phyloP scores from a whole-genome alignment of 2,797 vertebrate genomes.

The Dryobates pubescens region DNA sequence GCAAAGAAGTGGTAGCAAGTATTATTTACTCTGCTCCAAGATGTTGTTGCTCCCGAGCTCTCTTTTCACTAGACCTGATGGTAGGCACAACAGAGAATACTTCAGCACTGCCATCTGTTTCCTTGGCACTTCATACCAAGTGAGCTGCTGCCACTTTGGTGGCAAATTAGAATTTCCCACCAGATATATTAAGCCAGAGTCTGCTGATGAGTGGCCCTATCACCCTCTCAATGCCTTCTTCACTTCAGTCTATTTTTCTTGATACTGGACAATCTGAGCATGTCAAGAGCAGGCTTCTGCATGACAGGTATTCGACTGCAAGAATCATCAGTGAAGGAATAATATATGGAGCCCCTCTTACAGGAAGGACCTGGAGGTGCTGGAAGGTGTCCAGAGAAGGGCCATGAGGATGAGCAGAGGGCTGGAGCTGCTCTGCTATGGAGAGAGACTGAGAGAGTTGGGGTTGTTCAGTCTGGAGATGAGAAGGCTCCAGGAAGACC shows the following conservation, averaged over 20 bases:
- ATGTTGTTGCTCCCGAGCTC: conserved; percentile 57
- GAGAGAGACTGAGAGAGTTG: too few relatives aligned
- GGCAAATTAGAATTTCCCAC: conserved; percentile 38
- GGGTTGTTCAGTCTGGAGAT: too few relatives aligned
- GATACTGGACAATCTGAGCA: background rate
- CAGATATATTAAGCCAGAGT: conserved; percentile 31
- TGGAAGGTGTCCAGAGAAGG: too few relatives aligned
- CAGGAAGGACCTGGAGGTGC: too few relatives aligned
- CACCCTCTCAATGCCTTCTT: background rate
- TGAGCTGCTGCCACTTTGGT: conserved; percentile 22
- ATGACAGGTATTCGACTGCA: background rate
- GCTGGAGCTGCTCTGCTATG: too few relatives aligned
- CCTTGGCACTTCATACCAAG: conserved; percentile 48
- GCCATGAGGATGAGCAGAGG: too few relatives aligned
- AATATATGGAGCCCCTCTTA: background rate
- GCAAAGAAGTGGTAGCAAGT: background rate
- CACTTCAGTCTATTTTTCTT: background rate
- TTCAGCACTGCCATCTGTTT: conserved; percentile 70
- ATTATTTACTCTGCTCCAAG: conserved; percentile 53
- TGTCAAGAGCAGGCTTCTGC: background rate
- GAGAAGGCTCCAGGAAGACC: too few relatives aligned
- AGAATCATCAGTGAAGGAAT: background rate
- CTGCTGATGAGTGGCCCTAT: conserved; percentile 2
- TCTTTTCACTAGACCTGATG: conserved; percentile 63
- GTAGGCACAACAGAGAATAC: conserved; percentile 66